Evolutionary conservation across 2,113 vertebrate genomes (phyloP), one percentile per base, ranked within the genome.

Genomic region (Kobus ellipsiprymnus): DNA sequence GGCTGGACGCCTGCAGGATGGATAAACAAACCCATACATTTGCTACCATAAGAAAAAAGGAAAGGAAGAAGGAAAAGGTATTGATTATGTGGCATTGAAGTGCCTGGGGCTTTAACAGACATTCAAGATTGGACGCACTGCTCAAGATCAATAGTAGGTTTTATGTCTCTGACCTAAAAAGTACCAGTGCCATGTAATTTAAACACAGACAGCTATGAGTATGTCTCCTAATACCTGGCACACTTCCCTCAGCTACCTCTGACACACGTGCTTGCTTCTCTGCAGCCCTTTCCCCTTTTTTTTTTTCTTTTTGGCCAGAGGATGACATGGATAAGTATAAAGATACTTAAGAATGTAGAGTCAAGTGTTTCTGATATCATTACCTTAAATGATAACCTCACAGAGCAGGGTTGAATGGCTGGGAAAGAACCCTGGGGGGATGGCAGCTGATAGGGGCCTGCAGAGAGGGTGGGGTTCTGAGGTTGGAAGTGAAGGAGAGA

Each of bases 61-160:
- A 12, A 54, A 52, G 60, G 57, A 92, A 96, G 93, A 96, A 97
- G 3, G 92, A 96, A 97, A 98, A 96, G 89, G 89, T 98, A 98
- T 98, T 98, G 98, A 98, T 98, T 98, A 88, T 93, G 94, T 95
- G 94, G 64, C 95, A 97, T 85, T 95, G 97, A 95, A 97, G 92
- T 94, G 97, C 85, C 97, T 96, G 98, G 95, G 55, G 59, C 96
- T 98, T 98, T 98, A 97, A 97, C 98, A 98, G 98, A 97, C 97
- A 93, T 98, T 98, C 97, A 88, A 96, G 98, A 97, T 97, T 95
- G 90, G 90, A 97, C 44, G 21, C 80, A 86, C 92, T 92, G 92
- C 91, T 97, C 74, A 67, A 85, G 88, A 98, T 98, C 98, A 98
- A 98, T 98, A 98, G 96, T 25, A 96, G 98, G 98, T 98, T 97